These are phyloP conservation scores for Sebastes matsubarae DNA, from an alignment of 2,797 vertebrate genomes.

Conservation along the genomic window DNA sequence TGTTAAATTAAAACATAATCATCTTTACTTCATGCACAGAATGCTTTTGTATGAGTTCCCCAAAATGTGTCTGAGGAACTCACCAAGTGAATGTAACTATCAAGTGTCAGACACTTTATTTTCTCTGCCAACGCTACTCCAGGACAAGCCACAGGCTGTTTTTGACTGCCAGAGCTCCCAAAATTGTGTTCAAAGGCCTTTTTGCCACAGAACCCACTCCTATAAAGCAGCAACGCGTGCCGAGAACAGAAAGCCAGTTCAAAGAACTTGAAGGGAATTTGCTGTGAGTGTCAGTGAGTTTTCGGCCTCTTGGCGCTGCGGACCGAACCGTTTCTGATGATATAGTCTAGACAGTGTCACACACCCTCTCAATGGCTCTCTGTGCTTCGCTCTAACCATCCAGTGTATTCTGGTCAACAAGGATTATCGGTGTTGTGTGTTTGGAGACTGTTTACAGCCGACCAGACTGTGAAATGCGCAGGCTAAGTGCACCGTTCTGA, in stretches of 20 bases:
- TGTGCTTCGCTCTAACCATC: not conserved
- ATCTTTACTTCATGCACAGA: not conserved
- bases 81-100: conserved; percentile 29
- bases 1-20: not conserved
- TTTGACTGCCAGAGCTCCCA: conserved; percentile 30
- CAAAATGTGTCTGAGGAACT: conserved; percentile 12
- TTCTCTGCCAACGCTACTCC: conserved; percentile 32
- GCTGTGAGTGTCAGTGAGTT: conserved; percentile 29
- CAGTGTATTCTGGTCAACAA: conserved; percentile 20
- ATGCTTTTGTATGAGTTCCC: not conserved
- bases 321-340: conserved; percentile 6
- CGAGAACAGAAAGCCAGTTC: conserved; percentile 39
- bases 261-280: conserved; percentile 31
- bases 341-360: conserved; percentile 14
- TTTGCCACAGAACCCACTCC: conserved; percentile 32
- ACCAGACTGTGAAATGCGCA: conserved; percentile 62
- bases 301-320: not conserved
- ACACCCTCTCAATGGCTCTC: not conserved
- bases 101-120: conserved; percentile 38
- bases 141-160: conserved; percentile 53
- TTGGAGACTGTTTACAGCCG: conserved; percentile 41
- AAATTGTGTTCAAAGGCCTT: conserved; percentile 52
- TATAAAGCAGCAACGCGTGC: conserved; percentile 41
- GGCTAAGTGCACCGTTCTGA: conserved; percentile 22
- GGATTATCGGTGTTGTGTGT: conserved; percentile 18